These are phyloP conservation scores for Heterotis niloticus DNA, from an alignment of 2,113 vertebrate species.

Conservation along the genomic window DNA sequence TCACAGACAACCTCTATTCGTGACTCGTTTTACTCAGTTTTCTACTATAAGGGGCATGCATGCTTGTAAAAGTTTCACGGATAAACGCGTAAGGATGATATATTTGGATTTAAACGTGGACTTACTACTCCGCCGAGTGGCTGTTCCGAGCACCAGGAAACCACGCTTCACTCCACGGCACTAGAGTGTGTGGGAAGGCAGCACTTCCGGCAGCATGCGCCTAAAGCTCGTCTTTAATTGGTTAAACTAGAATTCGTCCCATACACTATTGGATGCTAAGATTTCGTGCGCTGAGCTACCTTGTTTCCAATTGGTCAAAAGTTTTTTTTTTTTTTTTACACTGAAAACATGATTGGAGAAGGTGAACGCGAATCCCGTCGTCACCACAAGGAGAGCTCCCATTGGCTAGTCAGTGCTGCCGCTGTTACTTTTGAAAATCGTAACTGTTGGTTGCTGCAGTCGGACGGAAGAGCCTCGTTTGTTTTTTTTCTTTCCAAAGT, in stretches of 20 bases:
- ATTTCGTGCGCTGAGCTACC: neutral
- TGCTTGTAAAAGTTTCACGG: slow-evolving; percentile 1
- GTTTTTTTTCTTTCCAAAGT: neutral
- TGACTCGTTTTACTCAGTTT: neutral
- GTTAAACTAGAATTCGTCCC: neutral
- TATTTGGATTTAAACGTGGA: too few species aligned
- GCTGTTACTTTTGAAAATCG: slow-evolving; percentile 61
- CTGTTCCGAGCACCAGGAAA: neutral
- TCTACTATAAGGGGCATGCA: neutral
- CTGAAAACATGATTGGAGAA: slow-evolving; percentile 26
- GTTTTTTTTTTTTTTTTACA: too few species aligned
- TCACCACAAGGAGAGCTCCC: neutral
- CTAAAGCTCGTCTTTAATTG: neutral
- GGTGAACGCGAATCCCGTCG: neutral
- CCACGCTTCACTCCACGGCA: neutral
- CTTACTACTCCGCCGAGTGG: too few species aligned
- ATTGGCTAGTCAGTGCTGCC: slow-evolving; percentile 41
- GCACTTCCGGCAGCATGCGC: slow-evolving; percentile 8
- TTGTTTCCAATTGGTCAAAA: neutral
- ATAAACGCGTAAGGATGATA: neutral
- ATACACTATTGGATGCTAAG: neutral
- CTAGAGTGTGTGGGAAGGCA: neutral
- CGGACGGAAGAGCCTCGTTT: neutral
- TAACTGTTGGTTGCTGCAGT: neutral
- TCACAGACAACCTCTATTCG: neutral